Percentiles rank a stretch among this genome's conserved stretches.
Conservation (phyloP, 2,888 invertebrate species). For the Neuroscelio doddi region DNA sequence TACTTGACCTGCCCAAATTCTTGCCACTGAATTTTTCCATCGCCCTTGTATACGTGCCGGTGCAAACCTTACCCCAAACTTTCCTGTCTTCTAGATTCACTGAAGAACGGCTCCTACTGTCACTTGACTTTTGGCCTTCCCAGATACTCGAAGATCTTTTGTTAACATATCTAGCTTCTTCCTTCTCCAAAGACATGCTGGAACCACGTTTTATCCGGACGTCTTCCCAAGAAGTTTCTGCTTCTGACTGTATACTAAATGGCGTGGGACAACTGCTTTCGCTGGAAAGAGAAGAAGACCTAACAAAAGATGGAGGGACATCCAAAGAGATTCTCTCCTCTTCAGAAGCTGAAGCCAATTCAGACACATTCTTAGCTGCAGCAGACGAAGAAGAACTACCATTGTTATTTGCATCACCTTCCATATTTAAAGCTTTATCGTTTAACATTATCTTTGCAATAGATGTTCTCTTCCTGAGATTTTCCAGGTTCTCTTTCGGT, state of each 20-base stretch:
- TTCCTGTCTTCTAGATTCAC: constrained; percentile 57
- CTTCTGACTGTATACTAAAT: constrained; percentile 62
- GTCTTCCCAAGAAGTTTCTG: constrained; percentile 65
- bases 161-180: constrained; percentile 33
- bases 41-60: constrained; percentile 71
- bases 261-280: constrained; percentile 65
- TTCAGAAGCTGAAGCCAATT: constrained; percentile 10
- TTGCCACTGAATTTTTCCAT: constrained; percentile 71
- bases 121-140: constrained; percentile 31
- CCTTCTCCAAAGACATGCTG: constrained; percentile 53
- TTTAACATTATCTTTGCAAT: constrained; percentile 66
- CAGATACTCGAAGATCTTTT: constrained; percentile 24
- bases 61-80: constrained; percentile 70
- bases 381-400: constrained; percentile 28
- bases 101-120: constrained; percentile 31
- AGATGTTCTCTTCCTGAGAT: constrained; percentile 63
- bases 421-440: constrained; percentile 47
- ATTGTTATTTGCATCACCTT: constrained; percentile 47
- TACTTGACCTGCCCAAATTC: constrained; percentile 44
- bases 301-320: constrained; percentile 56
- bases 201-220: constrained; percentile 49
- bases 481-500: constrained; percentile 65
- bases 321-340: constrained; percentile 51
- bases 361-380: constrained; percentile 45
- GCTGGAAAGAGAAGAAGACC: constrained; percentile 62